Base-by-base conservation (phyloP, 2,888 invertebrate species). In the Ptychoptera albimana region DNA sequence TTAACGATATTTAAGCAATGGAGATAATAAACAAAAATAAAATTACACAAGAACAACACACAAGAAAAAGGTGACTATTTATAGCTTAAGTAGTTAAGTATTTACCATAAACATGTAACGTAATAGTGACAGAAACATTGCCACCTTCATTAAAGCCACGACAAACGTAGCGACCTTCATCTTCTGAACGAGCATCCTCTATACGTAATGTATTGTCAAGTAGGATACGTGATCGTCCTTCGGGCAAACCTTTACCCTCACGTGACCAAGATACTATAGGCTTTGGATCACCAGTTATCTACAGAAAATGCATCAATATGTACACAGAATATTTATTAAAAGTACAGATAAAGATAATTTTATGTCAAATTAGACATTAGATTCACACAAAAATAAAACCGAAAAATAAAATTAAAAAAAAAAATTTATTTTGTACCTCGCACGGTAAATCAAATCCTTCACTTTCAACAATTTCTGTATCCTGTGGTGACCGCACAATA, bases 401-500 rank as follows among this genome's bases (percentile, higher is more conserved):
- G n/a, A 4, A 34, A 11, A 34, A n/a, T 34, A 34, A 4, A 34
- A 34, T 11, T 34, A 4, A 34, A 6, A 4, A 6, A 34, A 7
- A 34, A 6, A 34, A 7, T 23, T 23, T 45, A 10, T 51, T 51
- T 6, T 48, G 46, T 39, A 55, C 44, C 44, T 56, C 54, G 44
- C 56, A 56, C n/a, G 55, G 53, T 37, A 56, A 52, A 35, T 56
- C 56, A 2, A 56, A 46, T 10, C 54, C 50, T 39, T 54, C 54
- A 39, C 56, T 53, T 48, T 56, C 56, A 43, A 56, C 54, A 9
- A 56, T 54, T 46, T 56, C 56, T 1, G 54, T 54, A 35, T 55
- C 54, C 32, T 54, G 54, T 5, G 56, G 55, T 9, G 53, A 51
- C 8, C 54, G 52, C 14, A 56, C 39, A n/a, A 55, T 47, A 3